Evolutionary conservation across 2,888 invertebrate genomes (phyloP).

Genomic region (Hyppa rectilinea): DNA sequence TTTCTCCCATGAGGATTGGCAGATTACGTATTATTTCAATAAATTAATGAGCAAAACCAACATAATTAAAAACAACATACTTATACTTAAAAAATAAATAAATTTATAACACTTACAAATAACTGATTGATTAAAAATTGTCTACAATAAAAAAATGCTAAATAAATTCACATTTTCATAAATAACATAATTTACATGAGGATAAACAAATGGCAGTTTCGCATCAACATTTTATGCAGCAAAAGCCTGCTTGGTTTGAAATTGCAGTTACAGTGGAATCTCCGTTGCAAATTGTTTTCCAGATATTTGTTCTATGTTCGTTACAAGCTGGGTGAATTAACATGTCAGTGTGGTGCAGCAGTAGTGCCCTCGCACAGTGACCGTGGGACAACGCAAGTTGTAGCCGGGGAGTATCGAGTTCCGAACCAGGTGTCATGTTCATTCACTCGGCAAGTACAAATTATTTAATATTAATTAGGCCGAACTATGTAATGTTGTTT

Average conservation of each 20-base stretch:
- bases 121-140: slow-evolving; percentile 20
- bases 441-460: no score
- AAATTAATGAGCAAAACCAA: slow-evolving; percentile 27
- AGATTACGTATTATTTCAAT: slow-evolving; percentile 10
- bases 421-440: no score
- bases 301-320: neutral
- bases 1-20: neutral
- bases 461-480: no score
- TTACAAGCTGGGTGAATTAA: no score
- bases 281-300: neutral
- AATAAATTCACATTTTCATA: neutral
- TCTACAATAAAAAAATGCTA: slow-evolving; percentile 14
- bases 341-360: no score
- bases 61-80: slow-evolving; percentile 10
- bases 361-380: no score
- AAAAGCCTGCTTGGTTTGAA: neutral
- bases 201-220: neutral
- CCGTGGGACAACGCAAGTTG: no score
- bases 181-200: neutral
- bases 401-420: no score
- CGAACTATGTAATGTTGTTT: no score
- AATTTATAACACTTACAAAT: slow-evolving; percentile 43
- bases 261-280: neutral
- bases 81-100: slow-evolving; percentile 42
- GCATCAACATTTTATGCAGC: neutral